phyloP scores from a whole-genome alignment of 2,797 vertebrate genomes.

The Parotocinclus haroldoi region DNA sequence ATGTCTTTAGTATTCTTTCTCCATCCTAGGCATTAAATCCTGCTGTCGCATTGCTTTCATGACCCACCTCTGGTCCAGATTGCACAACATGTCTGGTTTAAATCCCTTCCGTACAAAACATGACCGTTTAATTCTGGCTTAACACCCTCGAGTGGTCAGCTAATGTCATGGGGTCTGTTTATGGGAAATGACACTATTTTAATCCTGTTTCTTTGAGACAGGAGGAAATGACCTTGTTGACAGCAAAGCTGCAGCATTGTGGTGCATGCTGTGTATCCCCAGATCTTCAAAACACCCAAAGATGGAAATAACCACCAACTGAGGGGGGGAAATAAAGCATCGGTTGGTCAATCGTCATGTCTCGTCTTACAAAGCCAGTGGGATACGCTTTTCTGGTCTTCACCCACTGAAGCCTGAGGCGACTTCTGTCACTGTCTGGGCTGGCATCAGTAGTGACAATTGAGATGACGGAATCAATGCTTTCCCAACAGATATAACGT shows the following conservation, averaged over 20 bases:
- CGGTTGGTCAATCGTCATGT: not conserved
- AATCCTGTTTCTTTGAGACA: conserved; percentile 4
- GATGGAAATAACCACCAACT: not conserved
- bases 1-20: not conserved
- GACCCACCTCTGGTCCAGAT: not conserved
- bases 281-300: conserved; percentile 7
- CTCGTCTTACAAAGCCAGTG: not conserved
- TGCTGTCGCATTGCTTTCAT: not conserved
- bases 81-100: not conserved
- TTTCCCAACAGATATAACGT: not conserved
- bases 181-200: not conserved
- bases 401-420: conserved; percentile 10
- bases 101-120: not conserved
- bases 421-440: conserved; percentile 24
- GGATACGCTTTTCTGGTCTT: not conserved
- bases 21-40: not conserved
- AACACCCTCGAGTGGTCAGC: not conserved
- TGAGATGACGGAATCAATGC: not conserved
- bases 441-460: conserved; percentile 15
- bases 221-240: not conserved
- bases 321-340: not conserved
- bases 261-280: not conserved
- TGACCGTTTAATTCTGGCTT: not conserved
- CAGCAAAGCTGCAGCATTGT: not conserved
- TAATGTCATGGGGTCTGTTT: conserved; percentile 6